These are phyloP conservation scores for Hydroisotoma schaefferi DNA, from an alignment of 2,888 invertebrate genomes.

Conservation along the genomic window DNA sequence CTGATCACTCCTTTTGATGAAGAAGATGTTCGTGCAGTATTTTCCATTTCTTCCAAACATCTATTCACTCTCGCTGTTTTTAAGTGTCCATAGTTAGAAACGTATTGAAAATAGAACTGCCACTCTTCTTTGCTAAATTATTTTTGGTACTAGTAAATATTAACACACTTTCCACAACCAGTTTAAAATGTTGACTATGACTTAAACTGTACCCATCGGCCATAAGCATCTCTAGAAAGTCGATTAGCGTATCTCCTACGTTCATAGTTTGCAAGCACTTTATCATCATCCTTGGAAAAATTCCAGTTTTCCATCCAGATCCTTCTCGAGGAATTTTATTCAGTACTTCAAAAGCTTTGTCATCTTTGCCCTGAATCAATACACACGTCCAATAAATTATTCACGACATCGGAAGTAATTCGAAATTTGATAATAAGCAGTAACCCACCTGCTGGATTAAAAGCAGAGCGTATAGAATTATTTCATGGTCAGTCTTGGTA, in stretches of 20 bases:
- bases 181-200: no score
- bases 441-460: conserved; percentile 57
- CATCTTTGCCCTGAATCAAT: neutral
- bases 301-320: neutral
- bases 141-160: no score
- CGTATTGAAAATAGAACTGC: neutral
- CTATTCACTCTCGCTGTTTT: neutral
- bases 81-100: neutral
- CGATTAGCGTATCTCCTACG: neutral
- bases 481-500: conserved; percentile 89
- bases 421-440: no score
- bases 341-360: neutral
- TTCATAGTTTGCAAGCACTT: neutral
- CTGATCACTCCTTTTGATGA: neutral
- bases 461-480: conserved; percentile 84
- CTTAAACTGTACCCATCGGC: neutral
- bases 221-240: neutral
- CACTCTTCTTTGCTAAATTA: neutral
- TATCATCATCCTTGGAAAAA: neutral
- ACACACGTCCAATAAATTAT: no score
- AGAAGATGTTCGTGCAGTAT: no score
- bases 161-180: no score
- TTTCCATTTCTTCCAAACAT: neutral
- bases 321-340: neutral
- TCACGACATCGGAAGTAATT: no score